Conservation (phyloP, 2,888 invertebrate genomes). For the Seira sanloemensis region DNA sequence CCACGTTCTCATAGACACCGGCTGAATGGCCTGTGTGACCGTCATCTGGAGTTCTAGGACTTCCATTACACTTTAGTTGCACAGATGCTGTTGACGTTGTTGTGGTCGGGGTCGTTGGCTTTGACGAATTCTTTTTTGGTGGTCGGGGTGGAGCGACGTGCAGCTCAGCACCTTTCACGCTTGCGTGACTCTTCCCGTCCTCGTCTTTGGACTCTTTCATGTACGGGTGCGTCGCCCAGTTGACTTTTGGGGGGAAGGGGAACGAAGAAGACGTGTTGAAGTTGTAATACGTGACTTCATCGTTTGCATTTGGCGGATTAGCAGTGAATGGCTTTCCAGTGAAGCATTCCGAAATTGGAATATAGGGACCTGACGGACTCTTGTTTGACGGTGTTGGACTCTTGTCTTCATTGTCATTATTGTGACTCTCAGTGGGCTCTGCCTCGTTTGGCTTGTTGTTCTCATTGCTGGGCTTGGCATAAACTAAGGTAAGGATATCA, state of each 20-base stretch:
- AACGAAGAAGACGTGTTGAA: constrained; percentile 67
- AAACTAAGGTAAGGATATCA: constrained; percentile 47
- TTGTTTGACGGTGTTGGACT: constrained; percentile 72
- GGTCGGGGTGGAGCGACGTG: constrained; percentile 70
- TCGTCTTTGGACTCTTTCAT: constrained; percentile 57
- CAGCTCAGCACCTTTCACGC: constrained; percentile 17
- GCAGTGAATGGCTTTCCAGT: constrained; percentile 80
- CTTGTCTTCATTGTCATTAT: constrained; percentile 67
- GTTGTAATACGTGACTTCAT: constrained; percentile 67
- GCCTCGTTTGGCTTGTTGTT: constrained; percentile 48
- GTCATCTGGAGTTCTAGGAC: constrained; percentile 37
- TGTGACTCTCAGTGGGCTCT: constrained; percentile 53
- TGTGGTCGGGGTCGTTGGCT: constrained; percentile 50
- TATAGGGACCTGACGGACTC: constrained; percentile 85
- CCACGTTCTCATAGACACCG: constrained; percentile 68
- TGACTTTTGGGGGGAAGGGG: constrained; percentile 73
- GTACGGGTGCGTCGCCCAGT: constrained; percentile 72
- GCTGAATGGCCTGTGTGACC: constrained; percentile 19
- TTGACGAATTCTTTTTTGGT: constrained; percentile 68
- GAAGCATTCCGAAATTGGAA: constrained; percentile 94
- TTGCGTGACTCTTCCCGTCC: constrained; percentile 16
- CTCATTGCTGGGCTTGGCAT: constrained; percentile 61
- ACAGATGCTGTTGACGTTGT: constrained; percentile 5
- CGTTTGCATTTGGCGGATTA: constrained; percentile 36
- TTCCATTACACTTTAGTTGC: constrained; percentile 29